A percentile compares a stretch with the other conserved stretches of the same genome.
phyloP scores from a whole-genome alignment of 2,113 vertebrate species.

The Pyxicephalus adspersus region DNA sequence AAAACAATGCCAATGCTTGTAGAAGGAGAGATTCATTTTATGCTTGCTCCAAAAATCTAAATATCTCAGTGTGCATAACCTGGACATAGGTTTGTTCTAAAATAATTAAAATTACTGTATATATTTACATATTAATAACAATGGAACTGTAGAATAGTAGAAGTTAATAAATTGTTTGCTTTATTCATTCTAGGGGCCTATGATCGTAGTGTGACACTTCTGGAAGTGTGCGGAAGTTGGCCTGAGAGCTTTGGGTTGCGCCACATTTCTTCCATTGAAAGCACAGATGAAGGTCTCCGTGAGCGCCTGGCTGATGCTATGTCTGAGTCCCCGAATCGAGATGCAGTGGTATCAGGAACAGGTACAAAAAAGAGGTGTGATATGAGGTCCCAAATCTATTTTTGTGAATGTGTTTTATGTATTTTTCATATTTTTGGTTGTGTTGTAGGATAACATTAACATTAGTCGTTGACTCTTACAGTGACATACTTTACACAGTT shows the following conservation, averaged over 20 bases:
- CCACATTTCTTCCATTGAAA: conserved; percentile 88
- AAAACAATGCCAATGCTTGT: no score
- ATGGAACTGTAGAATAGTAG: not conserved
- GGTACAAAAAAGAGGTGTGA: conserved; percentile 80
- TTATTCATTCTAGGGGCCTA: conserved; percentile 78
- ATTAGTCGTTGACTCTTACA: no score
- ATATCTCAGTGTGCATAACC: no score
- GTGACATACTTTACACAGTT: no score
- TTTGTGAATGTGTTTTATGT: not conserved
- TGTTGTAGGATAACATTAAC: no score
- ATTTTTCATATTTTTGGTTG: not conserved
- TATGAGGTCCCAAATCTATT: conserved; percentile 66
- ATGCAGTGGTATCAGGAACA: conserved; percentile 92
- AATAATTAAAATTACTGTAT: no score
- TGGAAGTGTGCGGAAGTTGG: conserved; percentile 98
- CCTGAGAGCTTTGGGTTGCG: conserved; percentile 93
- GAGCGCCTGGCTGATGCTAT: conserved; percentile 95
- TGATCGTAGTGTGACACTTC: conserved; percentile 91
- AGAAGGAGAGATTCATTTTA: no score
- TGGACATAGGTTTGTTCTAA: no score
- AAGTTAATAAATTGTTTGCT: not conserved
- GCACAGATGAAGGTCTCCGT: conserved; percentile 89
- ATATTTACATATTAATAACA: no score
- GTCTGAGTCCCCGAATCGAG: conserved; percentile 93
- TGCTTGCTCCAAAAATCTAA: no score